phyloP scores from a whole-genome alignment of 2,888 invertebrate species.

The Taenaris catops region DNA sequence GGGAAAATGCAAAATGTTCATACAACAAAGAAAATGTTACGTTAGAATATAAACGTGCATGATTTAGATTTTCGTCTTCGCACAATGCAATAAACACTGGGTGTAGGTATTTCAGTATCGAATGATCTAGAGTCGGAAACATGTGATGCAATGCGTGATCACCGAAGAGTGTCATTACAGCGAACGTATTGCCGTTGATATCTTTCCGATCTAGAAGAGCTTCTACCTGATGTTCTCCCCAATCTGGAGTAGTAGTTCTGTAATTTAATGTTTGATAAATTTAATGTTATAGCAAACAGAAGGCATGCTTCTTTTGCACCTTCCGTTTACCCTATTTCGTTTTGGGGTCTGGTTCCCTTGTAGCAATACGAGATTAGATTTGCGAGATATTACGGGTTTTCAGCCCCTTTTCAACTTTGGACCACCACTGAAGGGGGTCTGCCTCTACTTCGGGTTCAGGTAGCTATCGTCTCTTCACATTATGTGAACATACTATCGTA shows the following conservation, averaged over 20 bases:
- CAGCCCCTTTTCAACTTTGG: too few species aligned
- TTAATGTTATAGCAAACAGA: neutral
- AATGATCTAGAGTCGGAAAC: constrained; percentile 88
- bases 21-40: neutral
- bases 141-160: constrained; percentile 88
- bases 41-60: too few species aligned
- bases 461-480: too few species aligned
- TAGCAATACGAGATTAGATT: too few species aligned
- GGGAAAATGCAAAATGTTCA: neutral
- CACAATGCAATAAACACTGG: constrained; percentile 57
- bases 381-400: too few species aligned
- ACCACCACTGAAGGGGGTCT: too few species aligned
- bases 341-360: too few species aligned
- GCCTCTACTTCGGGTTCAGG: too few species aligned
- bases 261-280: constrained; percentile 4
- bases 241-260: constrained; percentile 76
- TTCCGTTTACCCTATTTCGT: too few species aligned
- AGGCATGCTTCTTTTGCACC: too few species aligned
- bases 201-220: constrained; percentile 85
- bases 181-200: constrained; percentile 81
- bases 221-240: constrained; percentile 87
- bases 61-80: constrained; percentile 23
- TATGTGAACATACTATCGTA: too few species aligned
- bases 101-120: constrained; percentile 81
- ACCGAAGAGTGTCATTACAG: constrained; percentile 85